Conservation (phyloP, 2,113 vertebrate genomes). For the Poicephalus meyeri region DNA sequence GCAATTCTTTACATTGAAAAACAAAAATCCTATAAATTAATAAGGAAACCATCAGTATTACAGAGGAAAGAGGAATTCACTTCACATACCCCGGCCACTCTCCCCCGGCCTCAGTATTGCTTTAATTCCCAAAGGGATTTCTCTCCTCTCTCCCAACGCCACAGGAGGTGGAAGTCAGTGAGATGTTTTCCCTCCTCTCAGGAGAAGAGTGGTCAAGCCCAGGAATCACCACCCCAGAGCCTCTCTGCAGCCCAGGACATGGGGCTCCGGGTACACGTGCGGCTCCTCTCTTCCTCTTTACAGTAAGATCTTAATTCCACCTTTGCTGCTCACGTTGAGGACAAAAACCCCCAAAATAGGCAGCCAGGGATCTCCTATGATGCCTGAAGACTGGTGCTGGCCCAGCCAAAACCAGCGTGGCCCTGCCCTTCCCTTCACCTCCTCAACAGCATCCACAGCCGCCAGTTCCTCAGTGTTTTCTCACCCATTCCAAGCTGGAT, state of each 20-base stretch:
- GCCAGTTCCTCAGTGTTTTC: neutral
- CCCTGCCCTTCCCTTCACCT: neutral
- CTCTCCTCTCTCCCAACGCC: neutral
- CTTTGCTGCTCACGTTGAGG: neutral
- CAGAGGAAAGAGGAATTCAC: conserved; percentile 65
- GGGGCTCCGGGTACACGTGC: neutral
- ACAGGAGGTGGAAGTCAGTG: neutral
- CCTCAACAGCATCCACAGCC: neutral
- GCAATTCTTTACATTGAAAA: conserved; percentile 90
- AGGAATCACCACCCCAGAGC: neutral
- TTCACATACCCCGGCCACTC: neutral
- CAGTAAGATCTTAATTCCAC: neutral
- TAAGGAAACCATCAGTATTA: conserved; percentile 73
- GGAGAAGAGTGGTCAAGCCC: neutral
- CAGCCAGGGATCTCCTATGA: neutral
- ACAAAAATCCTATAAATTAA: conserved; percentile 82
- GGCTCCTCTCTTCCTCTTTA: neutral
- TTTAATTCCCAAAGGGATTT: conserved; percentile 16
- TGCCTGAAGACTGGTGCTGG: neutral
- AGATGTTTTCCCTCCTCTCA: too few relatives aligned
- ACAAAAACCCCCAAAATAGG: accelerated
- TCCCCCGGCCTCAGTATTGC: conserved; percentile 40
- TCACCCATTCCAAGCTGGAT: accelerated
- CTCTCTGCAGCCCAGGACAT: neutral
- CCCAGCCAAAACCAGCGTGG: neutral